Base-by-base conservation (phyloP, 1,140 invertebrate genomes). In the Neodiprion lecontei region DNA sequence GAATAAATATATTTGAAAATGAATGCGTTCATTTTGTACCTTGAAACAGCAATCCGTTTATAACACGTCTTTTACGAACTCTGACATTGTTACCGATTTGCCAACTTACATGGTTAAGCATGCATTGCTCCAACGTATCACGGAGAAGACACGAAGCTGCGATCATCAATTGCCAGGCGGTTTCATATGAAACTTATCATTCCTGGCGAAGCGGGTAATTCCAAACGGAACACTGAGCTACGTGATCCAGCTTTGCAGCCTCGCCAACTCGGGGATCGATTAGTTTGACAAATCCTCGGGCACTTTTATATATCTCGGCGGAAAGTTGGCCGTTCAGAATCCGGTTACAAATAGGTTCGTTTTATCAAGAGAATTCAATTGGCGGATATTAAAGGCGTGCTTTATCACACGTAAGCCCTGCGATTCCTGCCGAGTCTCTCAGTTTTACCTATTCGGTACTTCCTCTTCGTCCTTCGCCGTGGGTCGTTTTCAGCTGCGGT, bases 361-460 rank as follows among this genome's bases (percentile, higher is more conserved):
- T 80, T 50, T 61, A 79, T 77, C 67, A 69, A 67, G 53, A 74
- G 72, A 75, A 81, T 80, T 79, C 77, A 79, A 81, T 81, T 79
- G 77, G 48, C 69, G 76, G 28, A 77, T 77, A 80, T 80, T 77
- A 81, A 68, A 72, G 53, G 72, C 61, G 61, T 74, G 74, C 76
- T 80, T 80, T 80, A 67, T 77, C 77, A 69, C 7, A 69, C 12
- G 40, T 69, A 69, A 69, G 67, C 67, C 67, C 11, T 17, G 53
- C n/a, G 17, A 17, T 65, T 65, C 17, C 61, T 21, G 12, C 12
- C 12, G 17, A 65, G 61, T 65, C 7, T 21, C 61, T 21, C 17
- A 65, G 61, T 65, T 21, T 21, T 14, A 4, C 61, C 61, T 1
- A 17, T 14, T 14, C 61, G 0, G 7, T 14, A 7, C 17, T 14